phyloP scores from a whole-genome alignment of 2,888 invertebrate species.

The Merodon equestris region DNA sequence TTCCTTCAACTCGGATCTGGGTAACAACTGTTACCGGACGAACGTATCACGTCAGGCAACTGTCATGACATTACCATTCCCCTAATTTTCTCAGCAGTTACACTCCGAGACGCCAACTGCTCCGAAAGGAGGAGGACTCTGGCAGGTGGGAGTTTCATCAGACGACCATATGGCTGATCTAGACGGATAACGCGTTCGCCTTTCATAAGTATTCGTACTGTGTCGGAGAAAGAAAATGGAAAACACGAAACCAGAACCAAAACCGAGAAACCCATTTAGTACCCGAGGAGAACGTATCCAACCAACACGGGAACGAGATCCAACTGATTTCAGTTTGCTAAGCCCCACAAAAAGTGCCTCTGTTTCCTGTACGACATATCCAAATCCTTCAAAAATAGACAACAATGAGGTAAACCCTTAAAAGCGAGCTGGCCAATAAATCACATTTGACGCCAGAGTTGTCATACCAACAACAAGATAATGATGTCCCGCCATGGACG shows the following conservation, averaged over 20 bases:
- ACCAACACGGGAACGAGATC: no score
- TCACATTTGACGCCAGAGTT: slow-evolving; percentile 44
- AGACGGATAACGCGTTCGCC: slow-evolving; percentile 26
- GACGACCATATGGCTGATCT: slow-evolving; percentile 63
- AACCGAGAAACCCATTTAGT: slow-evolving; percentile 13
- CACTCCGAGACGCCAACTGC: slow-evolving; percentile 72
- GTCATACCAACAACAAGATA: slow-evolving; percentile 26
- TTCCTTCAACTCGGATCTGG: slow-evolving; percentile 40
- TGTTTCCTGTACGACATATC: slow-evolving; percentile 20
- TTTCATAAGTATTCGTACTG: neutral
- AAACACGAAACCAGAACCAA: neutral
- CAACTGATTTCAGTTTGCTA: slow-evolving; percentile 23
- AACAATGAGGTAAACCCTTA: slow-evolving; percentile 45
- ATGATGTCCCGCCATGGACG: slow-evolving; percentile 29
- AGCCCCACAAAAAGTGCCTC: slow-evolving; percentile 24
- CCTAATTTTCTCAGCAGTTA: slow-evolving; percentile 72
- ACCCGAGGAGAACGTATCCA: neutral
- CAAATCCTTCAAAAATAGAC: slow-evolving; percentile 16
- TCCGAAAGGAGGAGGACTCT: slow-evolving; percentile 70
- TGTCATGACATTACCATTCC: slow-evolving; percentile 72
- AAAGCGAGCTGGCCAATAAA: slow-evolving; percentile 51
- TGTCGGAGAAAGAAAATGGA: neutral
- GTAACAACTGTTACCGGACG: slow-evolving; percentile 55
- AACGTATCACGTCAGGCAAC: slow-evolving; percentile 71
- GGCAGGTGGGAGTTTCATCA: slow-evolving; percentile 58